phyloP scores from a whole-genome alignment of 2,113 vertebrate species.

The Ellobius talpinus region DNA sequence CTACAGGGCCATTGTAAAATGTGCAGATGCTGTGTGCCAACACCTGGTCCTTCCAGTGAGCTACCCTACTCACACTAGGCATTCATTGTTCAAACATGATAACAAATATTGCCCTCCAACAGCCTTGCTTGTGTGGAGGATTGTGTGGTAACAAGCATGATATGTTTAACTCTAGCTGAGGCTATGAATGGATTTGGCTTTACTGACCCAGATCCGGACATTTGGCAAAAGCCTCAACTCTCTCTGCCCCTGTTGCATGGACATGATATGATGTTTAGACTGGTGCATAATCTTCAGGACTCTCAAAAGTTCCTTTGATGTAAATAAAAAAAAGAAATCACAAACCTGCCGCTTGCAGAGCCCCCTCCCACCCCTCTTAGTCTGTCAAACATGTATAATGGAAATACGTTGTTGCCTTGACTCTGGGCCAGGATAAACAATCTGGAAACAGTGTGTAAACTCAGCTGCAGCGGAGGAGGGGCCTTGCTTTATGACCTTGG shows the following conservation, averaged over 20 bases:
- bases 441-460: slow-evolving; percentile 85
- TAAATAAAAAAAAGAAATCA: slow-evolving; percentile 80
- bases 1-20: fast-evolving
- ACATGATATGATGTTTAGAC: slow-evolving; percentile 75
- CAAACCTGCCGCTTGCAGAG: slow-evolving; percentile 72
- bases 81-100: background rate
- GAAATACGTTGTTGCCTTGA: slow-evolving; percentile 85
- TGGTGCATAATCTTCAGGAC: slow-evolving; percentile 68
- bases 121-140: background rate
- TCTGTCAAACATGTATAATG: slow-evolving; percentile 80
- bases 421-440: slow-evolving; percentile 84
- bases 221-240: slow-evolving; percentile 58
- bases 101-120: background rate
- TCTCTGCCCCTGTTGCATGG: background rate
- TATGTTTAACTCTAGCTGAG: background rate
- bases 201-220: slow-evolving; percentile 51
- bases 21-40: background rate
- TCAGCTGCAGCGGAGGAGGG: slow-evolving; percentile 82
- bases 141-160: background rate
- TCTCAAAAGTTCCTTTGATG: slow-evolving; percentile 80
- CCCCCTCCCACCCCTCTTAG: slow-evolving; percentile 71
- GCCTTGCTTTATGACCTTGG: slow-evolving; percentile 81
- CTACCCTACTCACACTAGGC: background rate
- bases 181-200: background rate
- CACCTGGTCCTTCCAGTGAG: too few relatives aligned